These are phyloP conservation scores for Phalangium opilio DNA, from an alignment of 2,888 invertebrate species.

Conservation along the genomic window DNA sequence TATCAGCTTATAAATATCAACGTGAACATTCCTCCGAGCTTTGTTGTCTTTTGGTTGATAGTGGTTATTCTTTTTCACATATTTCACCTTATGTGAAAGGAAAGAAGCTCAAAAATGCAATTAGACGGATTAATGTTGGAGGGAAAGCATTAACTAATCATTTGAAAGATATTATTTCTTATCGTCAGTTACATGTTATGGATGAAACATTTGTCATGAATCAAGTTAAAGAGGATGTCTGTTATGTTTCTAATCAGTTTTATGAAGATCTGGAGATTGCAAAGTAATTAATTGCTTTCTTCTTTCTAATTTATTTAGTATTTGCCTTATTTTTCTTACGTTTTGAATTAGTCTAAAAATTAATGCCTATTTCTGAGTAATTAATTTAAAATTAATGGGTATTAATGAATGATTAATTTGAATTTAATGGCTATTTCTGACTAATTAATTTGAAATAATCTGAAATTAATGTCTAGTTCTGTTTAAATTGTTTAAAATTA, in stretches of 20 bases:
- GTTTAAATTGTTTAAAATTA: no score
- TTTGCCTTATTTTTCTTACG: no score
- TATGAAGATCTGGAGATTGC: constrained; percentile 53
- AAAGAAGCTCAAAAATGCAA: constrained; percentile 48
- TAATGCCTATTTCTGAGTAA: no score
- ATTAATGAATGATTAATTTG: no score
- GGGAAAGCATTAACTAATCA: constrained; percentile 96
- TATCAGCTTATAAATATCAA: constrained; percentile 54
- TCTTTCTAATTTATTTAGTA: no score
- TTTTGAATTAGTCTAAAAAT: no score
- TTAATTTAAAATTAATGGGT: no score
- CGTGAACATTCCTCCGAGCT: constrained; percentile 39
- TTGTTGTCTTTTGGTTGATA: constrained; percentile 72
- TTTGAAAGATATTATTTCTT: constrained; percentile 91
- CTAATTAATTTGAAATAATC: no score
- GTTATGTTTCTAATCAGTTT: constrained; percentile 77
- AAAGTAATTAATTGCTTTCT: constrained; percentile 16
- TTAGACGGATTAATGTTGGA: constrained; percentile 66
- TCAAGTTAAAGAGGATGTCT: constrained; percentile 93
- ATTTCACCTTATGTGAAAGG: constrained; percentile 77
- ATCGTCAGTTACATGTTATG: constrained; percentile 91
- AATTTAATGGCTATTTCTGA: no score
- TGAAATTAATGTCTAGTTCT: no score
- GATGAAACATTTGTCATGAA: constrained; percentile 97
- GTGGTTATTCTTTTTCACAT: constrained; percentile 91